Evolutionary conservation across 2,888 invertebrate species (phyloP).

Genomic region (Diplazon laetatorius): DNA sequence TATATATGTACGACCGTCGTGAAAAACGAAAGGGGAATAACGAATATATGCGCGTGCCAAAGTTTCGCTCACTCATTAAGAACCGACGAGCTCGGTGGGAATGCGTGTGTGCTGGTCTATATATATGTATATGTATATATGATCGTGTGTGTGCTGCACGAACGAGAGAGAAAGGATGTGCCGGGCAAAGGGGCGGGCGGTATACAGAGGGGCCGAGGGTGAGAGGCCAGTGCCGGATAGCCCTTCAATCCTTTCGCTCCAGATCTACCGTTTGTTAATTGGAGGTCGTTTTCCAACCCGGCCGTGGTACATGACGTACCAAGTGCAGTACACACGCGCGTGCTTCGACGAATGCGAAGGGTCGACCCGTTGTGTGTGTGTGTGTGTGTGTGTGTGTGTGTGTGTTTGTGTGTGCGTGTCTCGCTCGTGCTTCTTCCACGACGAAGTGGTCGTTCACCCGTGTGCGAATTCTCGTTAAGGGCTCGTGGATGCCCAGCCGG

Average conservation of each 20-base stretch:
- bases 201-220: constrained; percentile 63
- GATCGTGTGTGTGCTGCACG: background rate
- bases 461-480: constrained; percentile 47
- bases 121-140: no score
- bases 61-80: constrained; percentile 72
- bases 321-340: constrained; percentile 24
- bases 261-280: constrained; percentile 81
- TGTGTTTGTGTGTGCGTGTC: no score
- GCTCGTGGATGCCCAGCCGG: constrained; percentile 17
- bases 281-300: constrained; percentile 73
- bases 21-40: constrained; percentile 47
- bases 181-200: constrained; percentile 43
- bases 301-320: constrained; percentile 27
- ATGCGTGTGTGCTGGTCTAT: constrained; percentile 18
- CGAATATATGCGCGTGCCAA: constrained; percentile 50
- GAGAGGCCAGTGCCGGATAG: constrained; percentile 65
- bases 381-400: no score
- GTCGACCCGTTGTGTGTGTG: no score
- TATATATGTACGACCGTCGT: no score
- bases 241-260: constrained; percentile 81
- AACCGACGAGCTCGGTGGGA: constrained; percentile 61
- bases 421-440: constrained; percentile 29
- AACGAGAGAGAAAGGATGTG: constrained; percentile 23
- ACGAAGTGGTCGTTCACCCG: constrained; percentile 52
- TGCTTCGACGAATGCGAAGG: constrained; percentile 44